Evolutionary conservation across 2,888 invertebrate species (phyloP), one percentile per base, ranked within the genome.

Genomic region (Scelioninae gen. 1): DNA sequence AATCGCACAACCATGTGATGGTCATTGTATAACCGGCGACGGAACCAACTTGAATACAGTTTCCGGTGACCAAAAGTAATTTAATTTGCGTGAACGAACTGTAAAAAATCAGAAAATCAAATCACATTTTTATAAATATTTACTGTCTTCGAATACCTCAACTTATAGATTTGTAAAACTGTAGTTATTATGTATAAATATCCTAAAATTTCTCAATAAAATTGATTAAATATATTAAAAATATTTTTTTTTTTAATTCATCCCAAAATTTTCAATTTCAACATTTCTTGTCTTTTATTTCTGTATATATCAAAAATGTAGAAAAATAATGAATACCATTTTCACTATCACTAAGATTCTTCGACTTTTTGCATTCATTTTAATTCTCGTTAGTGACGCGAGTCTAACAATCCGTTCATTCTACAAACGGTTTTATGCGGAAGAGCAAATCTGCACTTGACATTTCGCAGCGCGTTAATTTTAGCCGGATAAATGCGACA

Each of bases 401-500:
- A 56, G 31, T 5, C 62, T 74, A 40, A 74, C 53, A 23, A 60
- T 62, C 55, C 47, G 58, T 69, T 40, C 47, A 58, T 58, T 56
- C 69, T 45, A 11, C 69, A 69, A 68, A 55, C 43, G 29, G 47
- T 72, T 80, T 16, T 29, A 51, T 66, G 80, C 75, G 81, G 77
- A 85, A 85, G 77, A 82, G 72, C 83, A 80, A 84, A 85, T 83
- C 83, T 87, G 87, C 86, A 87, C 89, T 90, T 89, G 89, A 90
- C 89, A 89, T 90, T 89, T 88, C 85, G 78, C 82, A 65, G 72
- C 68, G 75, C 74, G 88, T 85, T 88, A 90, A 91, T 89, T 90
- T 89, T 90, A 90, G 88, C 88, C 82, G 82, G 87, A 90, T 88
- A 81, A 86, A 87, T 85, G 83, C 82, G 88, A 89, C 88, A 86